These are phyloP conservation scores for Periophthalmus modestus DNA, from an alignment of 2,113 vertebrate genomes.

Conservation along the genomic window DNA sequence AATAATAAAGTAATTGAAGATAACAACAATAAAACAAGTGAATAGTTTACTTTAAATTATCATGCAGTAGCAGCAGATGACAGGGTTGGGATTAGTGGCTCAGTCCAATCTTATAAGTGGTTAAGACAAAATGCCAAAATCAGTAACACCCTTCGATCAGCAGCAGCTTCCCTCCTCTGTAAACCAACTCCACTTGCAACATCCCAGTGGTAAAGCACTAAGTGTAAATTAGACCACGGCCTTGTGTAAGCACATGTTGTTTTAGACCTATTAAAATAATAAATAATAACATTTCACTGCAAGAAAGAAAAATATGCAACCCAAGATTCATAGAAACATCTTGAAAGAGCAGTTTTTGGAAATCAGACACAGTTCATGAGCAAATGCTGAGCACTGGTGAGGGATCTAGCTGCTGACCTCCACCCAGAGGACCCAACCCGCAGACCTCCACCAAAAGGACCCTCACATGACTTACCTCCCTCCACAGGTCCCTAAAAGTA, in stretches of 20 bases:
- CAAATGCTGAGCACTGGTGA: neutral
- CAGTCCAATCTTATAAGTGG: conserved; percentile 61
- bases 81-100: conserved; percentile 57
- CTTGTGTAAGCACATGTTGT: conserved; percentile 2
- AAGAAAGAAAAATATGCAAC: conserved; percentile 21
- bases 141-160: conserved; percentile 52
- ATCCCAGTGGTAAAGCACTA: conserved; percentile 49
- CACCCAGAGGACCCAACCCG: too few relatives aligned
- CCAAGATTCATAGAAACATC: neutral
- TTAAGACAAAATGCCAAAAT: conserved; percentile 51
- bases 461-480: too few relatives aligned
- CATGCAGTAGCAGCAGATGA: conserved; percentile 53
- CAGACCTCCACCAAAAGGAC: too few relatives aligned
- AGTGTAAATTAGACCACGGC: conserved; percentile 13
- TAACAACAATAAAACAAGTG: conserved; percentile 53
- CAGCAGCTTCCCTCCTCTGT: conserved; percentile 32
- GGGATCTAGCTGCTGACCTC: too few relatives aligned
- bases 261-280: conserved; percentile 44
- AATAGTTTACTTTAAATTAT: conserved; percentile 63
- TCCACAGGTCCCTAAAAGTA: too few relatives aligned
- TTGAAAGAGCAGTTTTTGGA: neutral
- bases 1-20: conserved; percentile 42
- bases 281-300: conserved; percentile 31
- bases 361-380: neutral
- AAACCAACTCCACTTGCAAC: conserved; percentile 28